Base-by-base conservation (phyloP, 2,888 invertebrate species). In the Lasius platythorax region DNA sequence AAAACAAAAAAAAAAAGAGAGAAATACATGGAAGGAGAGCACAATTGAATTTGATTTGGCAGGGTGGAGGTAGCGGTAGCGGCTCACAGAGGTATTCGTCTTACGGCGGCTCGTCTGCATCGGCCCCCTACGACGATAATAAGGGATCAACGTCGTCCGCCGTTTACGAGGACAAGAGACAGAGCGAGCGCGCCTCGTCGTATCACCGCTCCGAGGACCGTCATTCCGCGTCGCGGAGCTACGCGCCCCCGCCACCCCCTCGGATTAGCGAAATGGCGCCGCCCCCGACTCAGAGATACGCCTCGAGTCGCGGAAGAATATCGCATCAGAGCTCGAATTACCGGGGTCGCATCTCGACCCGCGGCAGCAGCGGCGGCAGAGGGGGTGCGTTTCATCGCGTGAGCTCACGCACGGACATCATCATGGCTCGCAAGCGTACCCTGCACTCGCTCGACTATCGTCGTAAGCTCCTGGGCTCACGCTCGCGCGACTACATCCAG, bases 21-120 rank as follows among this genome's bases (percentile, higher is more conserved):
- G 88, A 89, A 87, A 91, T 86, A 88, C 83, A 85, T 89, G 89
- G 92, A 92, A 87, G 91, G 92, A 37, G 92, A 92, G 92, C 91
- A 93, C 93, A 93, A 92, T 92, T 92, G 91, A 94, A 92, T 94
- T 94, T 94, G 93, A 93, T 94, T 94, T 94, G 92, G 93, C 94
- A 94, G 94, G 94, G 94, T 88, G 94, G 94, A 91, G 92, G 93
- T 90, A 92, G 93, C 91, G 92, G 93, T 84, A 91, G 93, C 87
- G 91, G 92, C 86, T 94, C 94, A 89, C 94, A 94, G 94, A 93
- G 94, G 93, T 94, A 94, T 89, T 93, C 93, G 37, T 93, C 93
- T 78, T 94, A 94, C 87, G 93, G 94, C 64, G 93, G 93, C 81
- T 92, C 94, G n/a, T 93, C 93, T 15, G 85, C 91, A 40, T 92